phyloP scores from a whole-genome alignment of 2,888 invertebrate genomes.

The Chironomus tentans region DNA sequence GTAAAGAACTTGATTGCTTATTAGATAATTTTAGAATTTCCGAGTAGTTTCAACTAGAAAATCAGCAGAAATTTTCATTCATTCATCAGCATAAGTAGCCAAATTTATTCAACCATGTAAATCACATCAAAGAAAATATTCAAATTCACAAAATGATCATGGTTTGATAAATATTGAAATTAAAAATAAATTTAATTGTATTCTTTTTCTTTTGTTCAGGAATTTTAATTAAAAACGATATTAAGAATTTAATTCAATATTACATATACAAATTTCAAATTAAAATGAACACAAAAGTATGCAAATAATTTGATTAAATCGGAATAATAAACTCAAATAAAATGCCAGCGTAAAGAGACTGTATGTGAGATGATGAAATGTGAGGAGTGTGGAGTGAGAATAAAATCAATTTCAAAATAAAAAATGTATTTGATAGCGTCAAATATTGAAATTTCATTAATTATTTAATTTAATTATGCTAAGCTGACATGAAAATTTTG shows the following conservation, averaged over 20 bases:
- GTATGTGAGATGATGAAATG: neutral
- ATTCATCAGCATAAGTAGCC: too few species aligned
- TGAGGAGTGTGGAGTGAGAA: neutral
- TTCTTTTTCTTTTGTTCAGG: too few species aligned
- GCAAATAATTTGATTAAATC: slow-evolving; percentile 8
- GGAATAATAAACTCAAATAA: neutral
- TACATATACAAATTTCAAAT: too few species aligned
- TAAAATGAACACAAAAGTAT: neutral
- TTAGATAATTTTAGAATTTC: neutral
- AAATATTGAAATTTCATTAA: slow-evolving; percentile 18
- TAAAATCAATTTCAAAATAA: neutral
- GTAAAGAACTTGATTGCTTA: neutral
- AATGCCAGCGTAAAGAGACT: neutral
- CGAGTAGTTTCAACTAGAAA: too few species aligned
- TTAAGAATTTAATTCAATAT: too few species aligned
- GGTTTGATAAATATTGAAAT: too few species aligned
- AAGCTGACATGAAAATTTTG: neutral
- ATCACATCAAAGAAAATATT: too few species aligned
- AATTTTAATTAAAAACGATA: too few species aligned
- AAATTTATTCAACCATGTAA: too few species aligned
- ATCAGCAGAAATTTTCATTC: too few species aligned
- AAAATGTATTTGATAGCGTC: neutral
- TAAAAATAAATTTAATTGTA: too few species aligned
- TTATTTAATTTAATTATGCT: slow-evolving; percentile 23
- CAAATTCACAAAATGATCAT: too few species aligned